These are phyloP conservation scores for Patiria miniata DNA, from an alignment of 35 echinoderm and acorn worm genomes.

Conservation along the genomic window DNA sequence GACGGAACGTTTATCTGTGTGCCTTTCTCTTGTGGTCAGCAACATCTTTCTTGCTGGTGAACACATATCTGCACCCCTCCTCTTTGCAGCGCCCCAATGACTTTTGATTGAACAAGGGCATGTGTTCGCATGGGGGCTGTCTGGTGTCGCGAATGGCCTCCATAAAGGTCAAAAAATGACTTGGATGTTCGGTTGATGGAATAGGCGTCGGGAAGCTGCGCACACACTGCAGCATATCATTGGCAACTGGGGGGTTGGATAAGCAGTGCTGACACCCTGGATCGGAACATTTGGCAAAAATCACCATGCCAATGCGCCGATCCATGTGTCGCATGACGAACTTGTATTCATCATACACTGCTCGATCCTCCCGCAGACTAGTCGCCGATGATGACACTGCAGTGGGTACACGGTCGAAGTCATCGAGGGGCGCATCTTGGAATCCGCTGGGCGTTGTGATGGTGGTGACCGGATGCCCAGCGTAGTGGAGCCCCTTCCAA, in stretches of 20 bases:
- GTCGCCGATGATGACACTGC: too few relatives aligned
- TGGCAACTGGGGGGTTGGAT: too few relatives aligned
- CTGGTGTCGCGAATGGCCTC: not conserved
- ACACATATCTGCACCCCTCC: not conserved
- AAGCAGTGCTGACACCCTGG: not conserved
- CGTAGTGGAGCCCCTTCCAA: constrained; percentile 5
- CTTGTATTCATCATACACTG: not conserved
- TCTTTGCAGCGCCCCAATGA: not conserved
- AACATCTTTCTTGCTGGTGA: constrained; percentile 14
- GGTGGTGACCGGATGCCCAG: not conserved
- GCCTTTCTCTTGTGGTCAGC: not conserved
- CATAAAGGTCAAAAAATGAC: not conserved
- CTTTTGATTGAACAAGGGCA: not conserved
- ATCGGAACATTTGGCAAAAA: constrained; percentile 24
- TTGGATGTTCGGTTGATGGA: not conserved
- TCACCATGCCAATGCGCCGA: too few relatives aligned
- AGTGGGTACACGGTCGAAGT: not conserved
- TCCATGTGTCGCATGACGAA: constrained; percentile 21
- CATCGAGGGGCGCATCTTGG: not conserved
- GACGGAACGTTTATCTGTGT: too few relatives aligned
- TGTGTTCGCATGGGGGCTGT: not conserved
- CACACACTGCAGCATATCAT: too few relatives aligned
- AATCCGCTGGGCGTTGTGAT: not conserved
- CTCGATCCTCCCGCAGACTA: not conserved
- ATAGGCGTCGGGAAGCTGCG: not conserved